A percentile compares a stretch with the other conserved stretches of the same genome.
Conservation (phyloP, 2,888 invertebrate genomes). For the Hylaea fasciaria region DNA sequence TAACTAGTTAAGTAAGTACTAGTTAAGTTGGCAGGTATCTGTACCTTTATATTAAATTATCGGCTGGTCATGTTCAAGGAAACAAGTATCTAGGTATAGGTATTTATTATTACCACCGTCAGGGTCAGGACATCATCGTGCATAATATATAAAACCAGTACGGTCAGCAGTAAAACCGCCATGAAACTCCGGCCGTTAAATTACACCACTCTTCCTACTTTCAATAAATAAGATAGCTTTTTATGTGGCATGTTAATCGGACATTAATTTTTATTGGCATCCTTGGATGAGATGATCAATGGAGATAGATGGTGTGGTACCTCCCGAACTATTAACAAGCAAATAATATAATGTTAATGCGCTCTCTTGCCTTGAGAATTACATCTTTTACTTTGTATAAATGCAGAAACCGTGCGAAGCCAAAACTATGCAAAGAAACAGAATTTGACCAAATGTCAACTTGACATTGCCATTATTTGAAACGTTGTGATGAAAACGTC, state of each 20-base stretch:
- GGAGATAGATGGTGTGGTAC: background rate
- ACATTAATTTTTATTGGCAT: slow-evolving; percentile 21
- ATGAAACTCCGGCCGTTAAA: slow-evolving; percentile 29
- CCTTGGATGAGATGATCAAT: slow-evolving; percentile 12
- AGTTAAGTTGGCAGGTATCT: too few species aligned
- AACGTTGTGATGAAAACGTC: background rate
- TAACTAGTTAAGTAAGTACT: too few species aligned
- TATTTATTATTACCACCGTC: background rate
- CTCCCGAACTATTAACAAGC: too few species aligned
- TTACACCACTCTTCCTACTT: slow-evolving; percentile 27
- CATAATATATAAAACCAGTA: slow-evolving; percentile 29
- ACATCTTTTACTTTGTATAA: too few species aligned
- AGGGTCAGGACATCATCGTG: slow-evolving; percentile 6
- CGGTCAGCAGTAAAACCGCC: slow-evolving; percentile 30
- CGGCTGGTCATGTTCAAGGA: slow-evolving; percentile 10
- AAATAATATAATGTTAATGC: too few species aligned
- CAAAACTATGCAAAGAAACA: too few species aligned
- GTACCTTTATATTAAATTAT: background rate
- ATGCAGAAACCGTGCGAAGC: too few species aligned
- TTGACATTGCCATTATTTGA: background rate
- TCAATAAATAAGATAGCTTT: slow-evolving; percentile 13
- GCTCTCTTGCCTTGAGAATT: background rate
- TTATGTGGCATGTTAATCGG: slow-evolving; percentile 17
- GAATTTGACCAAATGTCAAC: too few species aligned
- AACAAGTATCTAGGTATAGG: too few species aligned